phyloP scores from a whole-genome alignment of 2,888 invertebrate genomes.

The Drosophila helvetica region DNA sequence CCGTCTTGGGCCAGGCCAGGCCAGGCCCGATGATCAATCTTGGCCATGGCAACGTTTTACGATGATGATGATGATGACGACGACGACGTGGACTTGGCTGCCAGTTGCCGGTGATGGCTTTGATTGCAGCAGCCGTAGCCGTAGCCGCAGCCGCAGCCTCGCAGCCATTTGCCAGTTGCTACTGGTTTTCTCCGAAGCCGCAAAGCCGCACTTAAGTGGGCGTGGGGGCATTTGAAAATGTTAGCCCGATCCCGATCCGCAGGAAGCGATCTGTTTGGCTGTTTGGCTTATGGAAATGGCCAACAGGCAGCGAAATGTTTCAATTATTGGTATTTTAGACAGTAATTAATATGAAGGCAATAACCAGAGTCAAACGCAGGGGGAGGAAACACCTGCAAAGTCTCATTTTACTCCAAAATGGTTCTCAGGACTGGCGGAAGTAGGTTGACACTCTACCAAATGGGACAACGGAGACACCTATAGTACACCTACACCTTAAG shows the following conservation, averaged over 20 bases:
- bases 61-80: slow-evolving; percentile 37
- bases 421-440: slow-evolving; percentile 54
- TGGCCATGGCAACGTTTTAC: slow-evolving; percentile 54
- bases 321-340: slow-evolving; percentile 53
- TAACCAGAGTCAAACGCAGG: slow-evolving; percentile 16
- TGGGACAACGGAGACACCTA: slow-evolving; percentile 36
- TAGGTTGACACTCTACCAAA: slow-evolving; percentile 62
- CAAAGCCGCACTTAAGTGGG: slow-evolving; percentile 61
- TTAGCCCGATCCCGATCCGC: slow-evolving; percentile 50
- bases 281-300: slow-evolving; percentile 62
- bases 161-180: slow-evolving; percentile 39
- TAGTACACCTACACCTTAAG: slow-evolving; percentile 32
- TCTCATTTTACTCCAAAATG: slow-evolving; percentile 6
- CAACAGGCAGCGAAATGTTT: slow-evolving; percentile 64
- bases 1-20: slow-evolving; percentile 19
- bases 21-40: slow-evolving; percentile 71
- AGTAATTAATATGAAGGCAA: slow-evolving; percentile 23
- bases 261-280: slow-evolving; percentile 72
- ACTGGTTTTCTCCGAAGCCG: slow-evolving; percentile 58
- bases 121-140: slow-evolving; percentile 53
- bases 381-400: slow-evolving; percentile 31
- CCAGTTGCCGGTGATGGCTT: slow-evolving; percentile 42
- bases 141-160: slow-evolving; percentile 7
- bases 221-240: slow-evolving; percentile 63
- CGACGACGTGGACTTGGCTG: slow-evolving; percentile 33